phyloP scores from a whole-genome alignment of 1,140 invertebrate species.

The Magallana gigas region DNA sequence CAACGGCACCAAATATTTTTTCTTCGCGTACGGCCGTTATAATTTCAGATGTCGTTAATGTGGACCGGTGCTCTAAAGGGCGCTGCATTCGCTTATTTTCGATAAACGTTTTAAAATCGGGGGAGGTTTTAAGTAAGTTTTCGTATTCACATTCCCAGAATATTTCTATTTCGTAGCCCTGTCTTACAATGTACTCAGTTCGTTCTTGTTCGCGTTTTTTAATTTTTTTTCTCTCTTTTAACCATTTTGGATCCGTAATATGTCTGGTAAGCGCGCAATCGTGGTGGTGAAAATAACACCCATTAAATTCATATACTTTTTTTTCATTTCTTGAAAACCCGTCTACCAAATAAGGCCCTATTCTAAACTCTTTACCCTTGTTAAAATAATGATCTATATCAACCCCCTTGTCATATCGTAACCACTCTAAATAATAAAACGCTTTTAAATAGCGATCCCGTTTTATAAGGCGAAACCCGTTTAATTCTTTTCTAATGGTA shows the following conservation, averaged over 20 bases:
- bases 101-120: conserved; percentile 2
- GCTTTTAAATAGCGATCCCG: conserved; percentile 45
- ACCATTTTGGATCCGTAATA: background rate
- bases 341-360: conserved; percentile 48
- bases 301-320: conserved; percentile 47
- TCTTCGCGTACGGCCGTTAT: conserved; percentile 30
- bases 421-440: conserved; percentile 50
- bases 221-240: background rate
- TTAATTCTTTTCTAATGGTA: conserved; percentile 16
- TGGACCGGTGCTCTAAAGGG: background rate
- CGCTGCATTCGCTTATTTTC: background rate
- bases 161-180: conserved; percentile 36
- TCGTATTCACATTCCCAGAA: conserved; percentile 52
- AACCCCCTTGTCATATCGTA: background rate
- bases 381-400: background rate
- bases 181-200: conserved; percentile 6
- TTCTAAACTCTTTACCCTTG: background rate
- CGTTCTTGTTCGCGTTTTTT: background rate
- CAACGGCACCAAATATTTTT: conserved; percentile 53
- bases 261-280: conserved; percentile 39
- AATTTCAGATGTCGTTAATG: conserved; percentile 33
- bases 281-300: conserved; percentile 56
- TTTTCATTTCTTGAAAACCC: conserved; percentile 4
- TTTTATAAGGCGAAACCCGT: background rate
- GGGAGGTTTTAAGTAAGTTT: conserved; percentile 33